Base-by-base conservation (phyloP, 1,140 invertebrate species). In the Aphelenchoides fujianensis region DNA sequence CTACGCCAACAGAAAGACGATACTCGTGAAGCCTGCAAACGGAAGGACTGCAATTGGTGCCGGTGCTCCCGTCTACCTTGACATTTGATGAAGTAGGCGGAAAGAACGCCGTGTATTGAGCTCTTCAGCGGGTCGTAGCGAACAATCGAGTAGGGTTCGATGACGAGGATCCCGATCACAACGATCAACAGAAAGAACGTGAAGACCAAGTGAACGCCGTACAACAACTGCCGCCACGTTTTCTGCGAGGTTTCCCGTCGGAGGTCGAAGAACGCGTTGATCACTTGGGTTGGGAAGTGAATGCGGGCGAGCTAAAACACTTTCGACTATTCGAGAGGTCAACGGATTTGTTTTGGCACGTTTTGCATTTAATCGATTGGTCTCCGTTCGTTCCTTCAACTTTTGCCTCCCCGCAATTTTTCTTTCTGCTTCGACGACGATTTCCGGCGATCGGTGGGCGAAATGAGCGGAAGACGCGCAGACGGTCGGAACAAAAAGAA, bases 291-390 rank as follows among this genome's bases (percentile, higher is more conserved):
- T 30, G 68, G 54, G 30, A 36, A 23, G 28, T 37, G 30, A 12
- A 70, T 37, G 5, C 68, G 68, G 28, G 12, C 16, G 16, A 70
- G 35, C 69, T 70, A 32, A 41, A 70, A 66, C 23, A 27, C 2
- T 68, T 2, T 63, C 12, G 23, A 19, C 64, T 12, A 48, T 19
- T 19, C 55, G 3, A 7, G 3, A 2, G 36, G 19, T 35, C 28
- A 48, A 48, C 12, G 12, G 41, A 12, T 48, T 48, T 48, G 23
- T 12, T 48, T 48, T 48, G 12, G 41, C 23, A 19, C 31, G n/a
- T n/a, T n/a, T n/a, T n/a, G n/a, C n/a, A n/a, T n/a, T n/a, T n/a
- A n/a, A n/a, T n/a, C n/a, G n/a, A n/a, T n/a, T n/a, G n/a, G n/a
- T n/a, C n/a, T n/a, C n/a, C n/a, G n/a, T n/a, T n/a, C n/a, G n/a